Conservation (phyloP, 1,140 invertebrate species). For the Drosophila sp. region DNA sequence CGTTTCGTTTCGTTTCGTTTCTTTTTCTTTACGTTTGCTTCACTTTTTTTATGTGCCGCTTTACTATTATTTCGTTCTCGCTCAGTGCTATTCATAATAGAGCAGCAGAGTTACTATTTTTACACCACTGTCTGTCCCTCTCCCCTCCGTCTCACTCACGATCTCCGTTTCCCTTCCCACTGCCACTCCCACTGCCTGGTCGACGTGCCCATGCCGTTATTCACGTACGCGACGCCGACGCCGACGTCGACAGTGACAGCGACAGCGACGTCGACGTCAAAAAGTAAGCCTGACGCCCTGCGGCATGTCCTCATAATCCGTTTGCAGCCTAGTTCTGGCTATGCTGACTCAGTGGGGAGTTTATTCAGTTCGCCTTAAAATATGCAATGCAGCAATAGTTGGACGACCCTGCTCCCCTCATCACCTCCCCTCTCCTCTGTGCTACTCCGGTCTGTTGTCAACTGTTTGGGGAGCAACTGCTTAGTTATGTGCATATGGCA, state of each 20-base stretch:
- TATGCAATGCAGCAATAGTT: conserved; percentile 51
- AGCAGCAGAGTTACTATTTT: conserved; percentile 73
- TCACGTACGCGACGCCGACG: conserved; percentile 74
- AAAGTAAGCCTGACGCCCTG: conserved; percentile 79
- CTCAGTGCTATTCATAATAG: conserved; percentile 73
- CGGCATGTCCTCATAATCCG: conserved; percentile 82
- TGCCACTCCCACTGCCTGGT: conserved; percentile 10
- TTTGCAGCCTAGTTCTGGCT: conserved; percentile 76
- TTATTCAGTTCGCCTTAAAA: conserved; percentile 36
- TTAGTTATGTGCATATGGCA: conserved; percentile 75
- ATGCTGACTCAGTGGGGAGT: conserved; percentile 72
- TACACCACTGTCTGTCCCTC: conserved; percentile 25
- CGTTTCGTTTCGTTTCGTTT: conserved; percentile 11
- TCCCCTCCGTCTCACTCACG: too few species aligned
- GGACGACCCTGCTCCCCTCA: background rate
- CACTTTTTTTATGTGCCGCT: conserved; percentile 40
- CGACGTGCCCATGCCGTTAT: conserved; percentile 71
- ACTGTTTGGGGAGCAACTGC: conserved; percentile 58
- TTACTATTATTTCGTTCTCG: conserved; percentile 45
- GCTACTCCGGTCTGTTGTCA: conserved; percentile 8
- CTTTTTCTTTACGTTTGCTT: background rate
- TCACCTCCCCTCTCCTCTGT: background rate
- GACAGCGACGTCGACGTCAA: conserved; percentile 65
- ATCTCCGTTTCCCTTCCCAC: background rate
- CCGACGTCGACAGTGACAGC: too few species aligned